These are phyloP conservation scores for Mesembrinibis cayennensis DNA, from an alignment of 2,113 vertebrate genomes.

Conservation along the genomic window DNA sequence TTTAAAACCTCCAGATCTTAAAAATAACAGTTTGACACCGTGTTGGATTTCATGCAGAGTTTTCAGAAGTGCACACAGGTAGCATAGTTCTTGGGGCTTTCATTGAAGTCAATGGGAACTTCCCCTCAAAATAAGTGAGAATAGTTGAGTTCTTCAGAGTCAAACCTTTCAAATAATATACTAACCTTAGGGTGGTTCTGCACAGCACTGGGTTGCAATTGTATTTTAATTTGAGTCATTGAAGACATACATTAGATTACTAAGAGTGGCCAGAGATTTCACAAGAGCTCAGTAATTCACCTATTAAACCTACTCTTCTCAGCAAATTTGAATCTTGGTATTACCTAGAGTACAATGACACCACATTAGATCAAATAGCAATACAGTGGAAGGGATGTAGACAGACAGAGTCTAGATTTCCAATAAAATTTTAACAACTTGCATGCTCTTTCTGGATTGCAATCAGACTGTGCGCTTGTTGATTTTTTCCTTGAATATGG, in stretches of 20 bases:
- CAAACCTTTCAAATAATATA: neutral
- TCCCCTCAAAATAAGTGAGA: neutral
- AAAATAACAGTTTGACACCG: neutral
- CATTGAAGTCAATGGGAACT: neutral
- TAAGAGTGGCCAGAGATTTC: neutral
- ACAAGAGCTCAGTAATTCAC: neutral
- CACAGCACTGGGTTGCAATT: neutral
- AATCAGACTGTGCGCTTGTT: neutral
- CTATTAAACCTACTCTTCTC: neutral
- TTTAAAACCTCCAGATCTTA: neutral
- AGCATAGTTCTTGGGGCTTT: neutral
- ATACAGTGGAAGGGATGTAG: neutral
- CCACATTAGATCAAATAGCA: neutral
- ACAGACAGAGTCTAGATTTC: neutral
- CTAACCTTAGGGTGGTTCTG: too few species aligned
- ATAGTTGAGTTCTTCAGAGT: neutral
- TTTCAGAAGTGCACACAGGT: neutral
- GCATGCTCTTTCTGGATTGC: neutral
- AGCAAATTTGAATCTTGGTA: neutral
- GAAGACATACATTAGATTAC: neutral
- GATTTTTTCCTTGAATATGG: neutral
- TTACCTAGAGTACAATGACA: neutral
- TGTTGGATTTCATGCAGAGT: neutral
- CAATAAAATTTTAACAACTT: neutral
- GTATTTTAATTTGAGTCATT: neutral